Percentiles rank a stretch among this genome's conserved stretches.
phyloP scores from a whole-genome alignment of 2,797 vertebrate species.

The Antennarius maculatus region DNA sequence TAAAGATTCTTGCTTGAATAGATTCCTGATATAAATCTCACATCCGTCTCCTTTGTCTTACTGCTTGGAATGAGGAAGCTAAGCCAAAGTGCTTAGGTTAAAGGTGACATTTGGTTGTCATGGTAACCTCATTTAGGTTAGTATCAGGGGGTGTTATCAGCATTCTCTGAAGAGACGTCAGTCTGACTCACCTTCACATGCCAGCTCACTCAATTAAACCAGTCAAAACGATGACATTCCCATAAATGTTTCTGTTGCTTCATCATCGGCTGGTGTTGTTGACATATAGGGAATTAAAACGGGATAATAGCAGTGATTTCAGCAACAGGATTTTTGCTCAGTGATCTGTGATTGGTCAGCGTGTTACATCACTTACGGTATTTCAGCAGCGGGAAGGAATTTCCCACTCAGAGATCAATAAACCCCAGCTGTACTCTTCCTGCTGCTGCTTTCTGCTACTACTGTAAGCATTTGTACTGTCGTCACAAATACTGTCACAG shows the following conservation, averaged over 20 bases:
- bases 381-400: slow-evolving; percentile 31
- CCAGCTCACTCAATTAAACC: slow-evolving; percentile 20
- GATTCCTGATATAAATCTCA: slow-evolving; percentile 23
- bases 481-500: too few relatives aligned
- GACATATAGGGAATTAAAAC: neutral
- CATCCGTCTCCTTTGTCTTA: neutral
- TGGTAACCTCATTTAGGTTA: slow-evolving; percentile 55
- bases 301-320: neutral
- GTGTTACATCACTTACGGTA: slow-evolving; percentile 40
- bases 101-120: slow-evolving; percentile 63
- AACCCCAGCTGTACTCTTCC: slow-evolving; percentile 8
- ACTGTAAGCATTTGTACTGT: too few relatives aligned
- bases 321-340: neutral
- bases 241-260: neutral
- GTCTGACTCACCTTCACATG: slow-evolving; percentile 54
- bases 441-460: neutral
- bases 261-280: neutral
- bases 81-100: slow-evolving; percentile 58
- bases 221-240: neutral
- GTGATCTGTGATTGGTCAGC: slow-evolving; percentile 6
- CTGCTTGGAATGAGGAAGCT: slow-evolving; percentile 58
- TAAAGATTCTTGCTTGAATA: neutral
- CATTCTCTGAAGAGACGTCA: slow-evolving; percentile 45
- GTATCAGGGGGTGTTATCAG: slow-evolving; percentile 71
- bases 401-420: slow-evolving; percentile 54